phyloP scores from a whole-genome alignment of 2,888 invertebrate genomes.

The Tryphoninae sp. region DNA sequence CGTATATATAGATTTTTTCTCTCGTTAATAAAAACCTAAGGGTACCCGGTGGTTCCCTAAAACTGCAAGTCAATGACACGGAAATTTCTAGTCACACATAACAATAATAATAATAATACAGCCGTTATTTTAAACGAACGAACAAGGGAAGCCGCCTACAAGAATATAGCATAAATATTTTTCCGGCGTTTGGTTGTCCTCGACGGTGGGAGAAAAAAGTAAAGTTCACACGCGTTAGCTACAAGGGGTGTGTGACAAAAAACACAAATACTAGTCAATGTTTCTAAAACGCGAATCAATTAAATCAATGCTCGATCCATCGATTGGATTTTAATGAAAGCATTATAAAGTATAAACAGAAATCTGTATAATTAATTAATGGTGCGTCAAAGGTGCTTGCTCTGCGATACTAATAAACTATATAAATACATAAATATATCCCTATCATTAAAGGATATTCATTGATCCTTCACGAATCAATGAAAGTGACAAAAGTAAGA shows the following conservation, averaged over 20 bases:
- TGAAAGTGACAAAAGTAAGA: neutral
- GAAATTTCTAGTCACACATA: slow-evolving; percentile 31
- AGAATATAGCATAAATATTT: slow-evolving; percentile 2
- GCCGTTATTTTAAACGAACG: neutral
- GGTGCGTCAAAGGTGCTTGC: neutral
- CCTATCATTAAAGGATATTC: neutral
- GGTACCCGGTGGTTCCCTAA: slow-evolving; percentile 8
- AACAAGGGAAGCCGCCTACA: neutral
- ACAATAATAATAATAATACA: slow-evolving; percentile 20
- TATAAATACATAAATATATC: neutral
- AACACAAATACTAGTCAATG: slow-evolving; percentile 19
- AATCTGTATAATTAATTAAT: neutral
- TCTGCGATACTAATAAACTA: too few relatives aligned
- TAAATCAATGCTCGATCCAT: slow-evolving; percentile 6
- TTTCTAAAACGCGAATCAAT: neutral
- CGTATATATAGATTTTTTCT: neutral
- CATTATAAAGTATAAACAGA: neutral
- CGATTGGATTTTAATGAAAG: neutral
- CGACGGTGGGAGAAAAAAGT: neutral
- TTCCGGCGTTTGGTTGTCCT: neutral
- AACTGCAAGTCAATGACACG: slow-evolving; percentile 48
- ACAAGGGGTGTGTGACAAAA: neutral
- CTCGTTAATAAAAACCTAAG: slow-evolving; percentile 30
- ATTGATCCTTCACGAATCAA: neutral
- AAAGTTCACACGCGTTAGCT: neutral